These are phyloP conservation scores for Ovibos moschatus DNA, from an alignment of 2,113 vertebrate species.

Conservation along the genomic window DNA sequence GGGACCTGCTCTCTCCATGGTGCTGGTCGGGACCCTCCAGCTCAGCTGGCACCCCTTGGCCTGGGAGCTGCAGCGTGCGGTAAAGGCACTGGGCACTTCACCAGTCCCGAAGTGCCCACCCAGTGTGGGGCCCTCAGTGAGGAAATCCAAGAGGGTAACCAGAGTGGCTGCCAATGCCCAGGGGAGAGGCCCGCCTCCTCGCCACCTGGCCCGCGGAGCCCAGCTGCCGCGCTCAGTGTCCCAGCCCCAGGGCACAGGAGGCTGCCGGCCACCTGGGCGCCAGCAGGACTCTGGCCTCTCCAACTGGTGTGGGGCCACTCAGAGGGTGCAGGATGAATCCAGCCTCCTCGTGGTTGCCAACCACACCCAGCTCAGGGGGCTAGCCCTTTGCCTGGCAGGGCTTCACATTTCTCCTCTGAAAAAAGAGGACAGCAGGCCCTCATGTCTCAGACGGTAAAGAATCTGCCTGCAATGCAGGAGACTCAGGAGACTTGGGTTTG, in stretches of 20 bases:
- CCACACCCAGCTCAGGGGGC: background rate
- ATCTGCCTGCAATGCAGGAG: background rate
- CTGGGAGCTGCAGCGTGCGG: background rate
- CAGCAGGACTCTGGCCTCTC: background rate
- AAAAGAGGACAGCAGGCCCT: background rate
- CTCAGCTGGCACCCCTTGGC: background rate
- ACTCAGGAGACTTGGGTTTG: background rate
- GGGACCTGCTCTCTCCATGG: conserved; percentile 42
- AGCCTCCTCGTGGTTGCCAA: rapidly evolving
- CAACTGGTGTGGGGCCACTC: rapidly evolving
- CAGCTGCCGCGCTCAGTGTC: conserved; percentile 54
- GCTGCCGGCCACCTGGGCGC: background rate
- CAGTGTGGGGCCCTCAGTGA: background rate
- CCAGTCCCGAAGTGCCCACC: conserved; percentile 35
- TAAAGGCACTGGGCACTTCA: background rate
- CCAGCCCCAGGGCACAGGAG: conserved; percentile 21
- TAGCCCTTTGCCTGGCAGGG: background rate
- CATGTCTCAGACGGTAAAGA: background rate
- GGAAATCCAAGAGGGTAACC: conserved; percentile 77
- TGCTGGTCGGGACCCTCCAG: background rate
- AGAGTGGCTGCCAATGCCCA: conserved; percentile 65
- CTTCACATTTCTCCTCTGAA: background rate
- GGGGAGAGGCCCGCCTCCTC: conserved; percentile 36
- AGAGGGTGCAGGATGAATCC: background rate
- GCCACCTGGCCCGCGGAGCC: conserved; percentile 72